phyloP scores from a whole-genome alignment of 2,888 invertebrate genomes.

The Colostygia pectinataria region DNA sequence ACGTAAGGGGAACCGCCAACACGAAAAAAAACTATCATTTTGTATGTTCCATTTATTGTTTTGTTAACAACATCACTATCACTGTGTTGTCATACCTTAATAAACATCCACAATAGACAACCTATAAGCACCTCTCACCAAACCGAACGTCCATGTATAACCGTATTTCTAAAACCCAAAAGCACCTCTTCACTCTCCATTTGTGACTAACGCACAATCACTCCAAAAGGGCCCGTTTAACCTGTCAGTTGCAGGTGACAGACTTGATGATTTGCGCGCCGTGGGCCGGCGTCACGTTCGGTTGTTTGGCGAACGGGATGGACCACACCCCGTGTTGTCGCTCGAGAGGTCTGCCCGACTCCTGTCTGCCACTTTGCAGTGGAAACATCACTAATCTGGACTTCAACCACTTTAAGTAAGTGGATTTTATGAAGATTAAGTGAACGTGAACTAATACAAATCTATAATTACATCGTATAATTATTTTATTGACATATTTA shows the following conservation, averaged over 20 bases:
- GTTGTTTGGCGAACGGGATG: constrained; percentile 89
- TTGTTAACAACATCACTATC: too few species aligned
- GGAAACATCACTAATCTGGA: constrained; percentile 91
- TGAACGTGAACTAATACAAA: background rate
- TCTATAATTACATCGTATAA: too few species aligned
- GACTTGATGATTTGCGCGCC: constrained; percentile 95
- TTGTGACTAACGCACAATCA: constrained; percentile 73
- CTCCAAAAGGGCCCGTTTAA: constrained; percentile 53
- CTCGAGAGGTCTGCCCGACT: constrained; percentile 87
- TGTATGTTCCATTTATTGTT: too few species aligned
- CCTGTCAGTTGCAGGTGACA: constrained; percentile 85
- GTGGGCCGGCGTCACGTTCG: constrained; percentile 91
- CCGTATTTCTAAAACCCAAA: constrained; percentile 6
- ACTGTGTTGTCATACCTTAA: too few species aligned
- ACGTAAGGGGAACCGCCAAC: too few species aligned
- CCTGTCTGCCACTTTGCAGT: constrained; percentile 90
- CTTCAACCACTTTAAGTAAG: constrained; percentile 92
- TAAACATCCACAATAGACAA: too few species aligned
- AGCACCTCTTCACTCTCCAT: constrained; percentile 47
- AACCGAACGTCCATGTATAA: constrained; percentile 1
- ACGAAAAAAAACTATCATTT: too few species aligned
- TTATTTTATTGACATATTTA: too few species aligned
- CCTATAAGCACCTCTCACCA: too few species aligned
- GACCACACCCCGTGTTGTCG: constrained; percentile 93
- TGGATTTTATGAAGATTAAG: too few species aligned